phyloP scores from a whole-genome alignment of 1,140 invertebrate species.

The Meloidogyne exigua region DNA sequence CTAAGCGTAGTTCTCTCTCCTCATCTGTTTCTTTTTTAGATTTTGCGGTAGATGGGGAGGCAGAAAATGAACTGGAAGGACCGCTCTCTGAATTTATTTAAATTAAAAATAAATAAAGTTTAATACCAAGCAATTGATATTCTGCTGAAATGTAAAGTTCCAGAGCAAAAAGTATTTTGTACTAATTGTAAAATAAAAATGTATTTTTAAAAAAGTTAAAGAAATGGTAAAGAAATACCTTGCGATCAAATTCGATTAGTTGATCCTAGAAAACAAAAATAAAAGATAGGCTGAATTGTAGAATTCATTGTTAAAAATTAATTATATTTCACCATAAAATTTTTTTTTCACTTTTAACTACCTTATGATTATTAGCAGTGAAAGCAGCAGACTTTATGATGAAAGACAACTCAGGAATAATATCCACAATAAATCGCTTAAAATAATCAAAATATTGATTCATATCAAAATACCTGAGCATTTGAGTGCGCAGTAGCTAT shows the following conservation, averaged over 20 bases:
- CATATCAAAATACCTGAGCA: no score
- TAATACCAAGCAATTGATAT: constrained; percentile 32
- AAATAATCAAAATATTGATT: no score
- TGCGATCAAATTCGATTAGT: constrained; percentile 49
- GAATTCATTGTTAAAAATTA: no score
- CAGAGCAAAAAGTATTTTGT: constrained; percentile 52
- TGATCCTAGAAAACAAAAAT: constrained; percentile 16
- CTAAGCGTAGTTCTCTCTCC: constrained; percentile 44
- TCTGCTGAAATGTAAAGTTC: constrained; percentile 49
- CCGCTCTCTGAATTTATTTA: constrained; percentile 10
- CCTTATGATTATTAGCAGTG: not conserved
- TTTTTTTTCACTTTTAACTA: constrained; percentile 9
- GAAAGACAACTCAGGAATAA: constrained; percentile 52
- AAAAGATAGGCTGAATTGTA: no score
- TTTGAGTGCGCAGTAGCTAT: constrained; percentile 37
- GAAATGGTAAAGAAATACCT: constrained; percentile 26
- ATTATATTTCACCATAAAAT: not conserved
- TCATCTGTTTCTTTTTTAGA: constrained; percentile 28
- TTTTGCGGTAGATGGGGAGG: constrained; percentile 13
- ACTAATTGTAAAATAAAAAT: constrained; percentile 39
- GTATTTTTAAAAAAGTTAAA: not conserved
- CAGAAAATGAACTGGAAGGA: constrained; percentile 6
- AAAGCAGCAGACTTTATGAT: constrained; percentile 49
- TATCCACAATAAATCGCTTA: constrained; percentile 55
- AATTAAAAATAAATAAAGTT: not conserved